Evolutionary conservation across 2,113 vertebrate genomes (phyloP), one percentile per base, ranked within the genome.

Genomic region (Vulpes vulpes): DNA sequence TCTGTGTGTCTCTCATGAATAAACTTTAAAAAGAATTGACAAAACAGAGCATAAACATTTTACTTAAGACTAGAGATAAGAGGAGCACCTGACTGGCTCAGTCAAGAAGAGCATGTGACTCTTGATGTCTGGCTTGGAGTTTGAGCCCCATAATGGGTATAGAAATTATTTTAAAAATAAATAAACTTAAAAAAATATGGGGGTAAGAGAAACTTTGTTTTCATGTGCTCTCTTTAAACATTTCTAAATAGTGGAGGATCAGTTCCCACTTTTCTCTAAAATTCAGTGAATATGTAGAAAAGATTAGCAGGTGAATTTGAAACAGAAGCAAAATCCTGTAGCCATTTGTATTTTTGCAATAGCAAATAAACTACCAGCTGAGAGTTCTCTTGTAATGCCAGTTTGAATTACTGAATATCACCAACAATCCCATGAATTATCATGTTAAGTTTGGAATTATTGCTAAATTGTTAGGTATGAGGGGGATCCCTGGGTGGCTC

Each of bases 291-390:
- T n/a, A 57, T 62, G n/a, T 53, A 65, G 76, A 57, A 19, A 88
- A 85, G 65, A 62, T 57, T 64, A 92, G 27, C 19, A 12, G 83
- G 59, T 82, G 65, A 76, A 59, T 88, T 60, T 76, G 89, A 96
- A 74, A 81, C 2, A 25, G 30, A 38, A 93, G 51, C 59, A 91
- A 79, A 85, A 43, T 80, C 17, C 6, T 59, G 3, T 38, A 35
- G 64, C 30, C 82, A 67, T 60, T 27, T 69, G 20, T 53, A 69
- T 79, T 80, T 71, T 86, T 27, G 25, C 32, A 32, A 25, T 30
- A 53, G 55, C 38, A 69, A 32, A 89, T 64, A 57, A 74, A 71
- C 22, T 62, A 22, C 78, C 51, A 22, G 11, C 16, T 38, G 32
- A 78, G 25, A 16, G 60, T 25, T 49, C 79, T 32, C 25, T 51